Evolutionary conservation across 30 jellyfish, hydroid and myxozoan genomes (phyloP).

Genomic region (Aurelia coerulea): DNA sequence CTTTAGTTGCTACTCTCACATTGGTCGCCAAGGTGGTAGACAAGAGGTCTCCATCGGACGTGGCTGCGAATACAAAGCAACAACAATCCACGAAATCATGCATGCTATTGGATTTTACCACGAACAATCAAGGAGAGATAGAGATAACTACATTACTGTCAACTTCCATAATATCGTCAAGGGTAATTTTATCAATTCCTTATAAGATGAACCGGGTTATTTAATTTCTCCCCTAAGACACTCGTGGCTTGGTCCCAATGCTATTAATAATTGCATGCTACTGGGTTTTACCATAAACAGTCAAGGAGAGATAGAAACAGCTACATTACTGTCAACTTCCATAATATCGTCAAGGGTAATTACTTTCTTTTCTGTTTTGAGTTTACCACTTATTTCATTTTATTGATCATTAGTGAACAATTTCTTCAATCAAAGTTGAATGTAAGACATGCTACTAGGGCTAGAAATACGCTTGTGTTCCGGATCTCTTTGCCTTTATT

Average conservation of each 20-base stretch:
- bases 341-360: conserved; percentile 41
- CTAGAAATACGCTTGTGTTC: too few species aligned
- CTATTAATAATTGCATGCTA: conserved; percentile 22
- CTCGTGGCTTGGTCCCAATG: too few species aligned
- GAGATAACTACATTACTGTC: conserved; percentile 46
- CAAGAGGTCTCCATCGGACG: conserved; percentile 62
- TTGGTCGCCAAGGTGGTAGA: conserved; percentile 62
- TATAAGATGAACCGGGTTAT: too few species aligned
- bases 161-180: conserved; percentile 45
- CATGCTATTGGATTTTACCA: conserved; percentile 61
- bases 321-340: conserved; percentile 34
- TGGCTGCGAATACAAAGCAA: conserved; percentile 64
- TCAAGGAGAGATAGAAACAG: conserved; percentile 47
- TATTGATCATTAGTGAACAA: too few species aligned
- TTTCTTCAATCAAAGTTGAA: too few species aligned
- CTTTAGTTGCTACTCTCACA: conserved; percentile 46
- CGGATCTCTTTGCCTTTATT: too few species aligned
- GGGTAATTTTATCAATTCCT: not conserved
- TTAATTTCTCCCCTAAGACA: too few species aligned
- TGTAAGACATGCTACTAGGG: too few species aligned
- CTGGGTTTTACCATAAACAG: conserved; percentile 52
- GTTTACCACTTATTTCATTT: too few species aligned
- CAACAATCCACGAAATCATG: conserved; percentile 60
- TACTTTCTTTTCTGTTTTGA: too few species aligned
- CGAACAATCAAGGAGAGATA: conserved; percentile 56